These are phyloP conservation scores for Volucella inflata DNA, from an alignment of 2,888 invertebrate species.

Conservation along the genomic window DNA sequence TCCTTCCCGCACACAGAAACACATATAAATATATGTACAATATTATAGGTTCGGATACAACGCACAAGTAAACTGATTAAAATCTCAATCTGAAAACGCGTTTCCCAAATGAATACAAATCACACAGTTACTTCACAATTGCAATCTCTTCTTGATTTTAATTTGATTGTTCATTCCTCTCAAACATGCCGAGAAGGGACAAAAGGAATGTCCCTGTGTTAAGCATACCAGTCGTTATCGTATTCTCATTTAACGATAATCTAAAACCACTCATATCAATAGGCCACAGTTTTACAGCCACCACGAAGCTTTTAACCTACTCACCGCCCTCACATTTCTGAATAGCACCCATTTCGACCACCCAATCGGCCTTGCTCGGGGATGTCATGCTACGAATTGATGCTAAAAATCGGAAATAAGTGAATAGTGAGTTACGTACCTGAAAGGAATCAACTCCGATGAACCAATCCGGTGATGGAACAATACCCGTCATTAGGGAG, in stretches of 20 bases:
- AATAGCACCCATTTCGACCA: too few species aligned
- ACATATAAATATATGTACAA: slow-evolving; percentile 3
- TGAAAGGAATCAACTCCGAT: slow-evolving; percentile 94
- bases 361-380: too few species aligned
- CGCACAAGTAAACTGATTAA: slow-evolving; percentile 64
- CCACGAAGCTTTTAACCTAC: slow-evolving; percentile 1
- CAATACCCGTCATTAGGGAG: slow-evolving; percentile 94
- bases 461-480: slow-evolving; percentile 98
- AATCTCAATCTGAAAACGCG: slow-evolving; percentile 48
- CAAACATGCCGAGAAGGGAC: background rate
- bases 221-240: background rate
- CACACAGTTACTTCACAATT: slow-evolving; percentile 68
- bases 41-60: background rate
- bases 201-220: slow-evolving; percentile 5
- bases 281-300: slow-evolving; percentile 2
- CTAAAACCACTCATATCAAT: slow-evolving; percentile 43
- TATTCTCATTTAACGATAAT: slow-evolving; percentile 45
- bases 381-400: too few species aligned
- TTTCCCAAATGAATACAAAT: slow-evolving; percentile 65
- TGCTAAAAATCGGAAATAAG: background rate
- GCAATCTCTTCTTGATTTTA: slow-evolving; percentile 75
- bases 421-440: slow-evolving; percentile 78
- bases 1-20: slow-evolving; percentile 2
- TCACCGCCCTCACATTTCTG: background rate
- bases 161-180: slow-evolving; percentile 76